These are phyloP conservation scores for Scalopus aquaticus DNA, from an alignment of 2,113 vertebrate species.

Conservation along the genomic window DNA sequence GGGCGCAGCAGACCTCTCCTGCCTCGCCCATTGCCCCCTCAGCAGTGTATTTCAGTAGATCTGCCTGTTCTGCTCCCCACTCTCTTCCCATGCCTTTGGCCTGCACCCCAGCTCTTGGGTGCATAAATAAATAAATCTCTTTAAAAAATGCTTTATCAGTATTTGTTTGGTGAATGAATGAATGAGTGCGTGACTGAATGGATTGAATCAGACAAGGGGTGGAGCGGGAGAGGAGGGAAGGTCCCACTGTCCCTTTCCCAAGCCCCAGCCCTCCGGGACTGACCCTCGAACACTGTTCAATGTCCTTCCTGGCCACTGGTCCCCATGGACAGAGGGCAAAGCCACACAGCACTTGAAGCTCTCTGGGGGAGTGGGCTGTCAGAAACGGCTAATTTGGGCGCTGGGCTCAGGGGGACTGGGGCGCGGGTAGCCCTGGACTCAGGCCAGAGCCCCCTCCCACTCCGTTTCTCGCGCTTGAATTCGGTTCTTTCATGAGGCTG, in stretches of 20 bases:
- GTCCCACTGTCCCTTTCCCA: not conserved
- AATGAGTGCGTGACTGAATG: no score
- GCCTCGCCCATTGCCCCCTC: no score
- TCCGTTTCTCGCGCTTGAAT: constrained; percentile 26
- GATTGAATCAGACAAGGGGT: not conserved
- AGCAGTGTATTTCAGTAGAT: no score
- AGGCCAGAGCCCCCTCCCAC: not conserved
- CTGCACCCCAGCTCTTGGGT: no score
- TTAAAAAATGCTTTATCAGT: not conserved
- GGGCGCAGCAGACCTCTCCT: no score
- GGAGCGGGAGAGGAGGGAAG: not conserved
- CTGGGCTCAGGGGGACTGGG: not conserved
- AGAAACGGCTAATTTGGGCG: not conserved
- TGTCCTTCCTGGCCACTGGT: not conserved
- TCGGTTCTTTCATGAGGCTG: not conserved
- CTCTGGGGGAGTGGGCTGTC: not conserved
- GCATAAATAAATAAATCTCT: no score
- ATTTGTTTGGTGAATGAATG: not conserved
- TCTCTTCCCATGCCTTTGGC: no score
- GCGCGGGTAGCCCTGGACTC: not conserved
- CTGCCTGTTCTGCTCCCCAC: no score
- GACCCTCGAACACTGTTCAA: not conserved
- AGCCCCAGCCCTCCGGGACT: not conserved
- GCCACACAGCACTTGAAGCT: not conserved
- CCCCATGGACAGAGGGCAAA: not conserved